phyloP scores from a whole-genome alignment of 2,888 invertebrate genomes.

The Agrotis clavis region DNA sequence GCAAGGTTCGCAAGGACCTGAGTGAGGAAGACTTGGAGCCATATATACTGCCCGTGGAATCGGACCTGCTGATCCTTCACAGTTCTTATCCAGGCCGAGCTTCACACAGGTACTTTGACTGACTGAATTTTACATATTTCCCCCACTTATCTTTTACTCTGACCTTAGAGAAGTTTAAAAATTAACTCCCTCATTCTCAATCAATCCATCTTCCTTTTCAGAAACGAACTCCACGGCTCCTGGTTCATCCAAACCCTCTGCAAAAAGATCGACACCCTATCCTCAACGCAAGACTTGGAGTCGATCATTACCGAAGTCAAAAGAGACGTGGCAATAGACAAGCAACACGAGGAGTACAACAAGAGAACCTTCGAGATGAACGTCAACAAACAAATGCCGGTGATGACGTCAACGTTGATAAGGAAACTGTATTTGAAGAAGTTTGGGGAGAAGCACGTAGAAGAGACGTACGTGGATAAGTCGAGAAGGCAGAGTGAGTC shows the following conservation, averaged over 20 bases:
- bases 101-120: slow-evolving; percentile 75
- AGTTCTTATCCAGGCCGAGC: slow-evolving; percentile 82
- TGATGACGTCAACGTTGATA: slow-evolving; percentile 77
- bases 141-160: background rate
- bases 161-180: too few relatives aligned
- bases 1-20: slow-evolving; percentile 73
- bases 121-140: background rate
- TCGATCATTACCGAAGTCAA: slow-evolving; percentile 82
- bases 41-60: slow-evolving; percentile 82
- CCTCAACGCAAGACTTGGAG: slow-evolving; percentile 75
- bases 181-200: background rate
- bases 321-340: slow-evolving; percentile 80
- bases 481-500: slow-evolving; percentile 24
- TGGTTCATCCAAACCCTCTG: slow-evolving; percentile 86
- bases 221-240: slow-evolving; percentile 76
- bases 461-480: slow-evolving; percentile 33
- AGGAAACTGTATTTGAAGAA: slow-evolving; percentile 77
- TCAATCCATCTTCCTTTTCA: slow-evolving; percentile 58
- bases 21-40: slow-evolving; percentile 76
- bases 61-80: slow-evolving; percentile 82
- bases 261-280: slow-evolving; percentile 74
- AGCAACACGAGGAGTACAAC: slow-evolving; percentile 71
- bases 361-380: slow-evolving; percentile 70
- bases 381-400: slow-evolving; percentile 78
- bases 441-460: slow-evolving; percentile 58